Base-by-base conservation (phyloP, 2,797 vertebrate species). In the Sparus aurata region DNA sequence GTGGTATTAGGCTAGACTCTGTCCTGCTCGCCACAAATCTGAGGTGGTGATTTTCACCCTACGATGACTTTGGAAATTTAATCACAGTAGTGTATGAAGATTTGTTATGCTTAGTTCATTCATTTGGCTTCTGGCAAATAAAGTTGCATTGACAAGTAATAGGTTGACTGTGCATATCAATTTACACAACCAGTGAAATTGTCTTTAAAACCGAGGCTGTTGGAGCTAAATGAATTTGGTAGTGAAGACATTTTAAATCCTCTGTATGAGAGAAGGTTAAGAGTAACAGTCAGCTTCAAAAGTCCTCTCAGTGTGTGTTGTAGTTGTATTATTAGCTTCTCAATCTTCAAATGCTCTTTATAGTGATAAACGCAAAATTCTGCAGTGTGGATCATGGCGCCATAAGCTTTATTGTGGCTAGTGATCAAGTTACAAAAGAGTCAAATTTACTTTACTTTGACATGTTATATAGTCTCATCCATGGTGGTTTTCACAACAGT, bases 51-150 rank as follows among this genome's bases (percentile, higher is more conserved):
- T 15, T 16, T 55, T 66, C 20, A 54, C 20, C 13, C 45, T 57
- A 17, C 62, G n/a, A 13, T 62, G 20, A 45, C 53, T 69, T 46
- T 54, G 12, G 1, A 65, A 69, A 64, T 10, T 0, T 58, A 3
- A 30, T 20, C 1, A 16, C 16, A 23, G 18, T 38, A 23, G n/a
- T 49, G 13, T 16, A 25, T 59, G 2, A 20, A 43, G 16, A 66
- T 57, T 12, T 27, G 5, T n/a, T 23, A 27, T 22, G 27, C 20
- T 27, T 41, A 50, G 5, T 8, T 47, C 30, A 46, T 27, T 60
- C 15, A 30, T 57, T 47, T 30, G n/a, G 76, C 6, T 55, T 59
- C 43, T 64, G 62, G 71, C 41, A 41, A 86, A 69, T 74, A 71
- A 77, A 69, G 27, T 43, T 50, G 3, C 18, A 30, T 5, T 73